phyloP scores from a whole-genome alignment of 2,888 invertebrate species.

The Ophonus ardosiacus region DNA sequence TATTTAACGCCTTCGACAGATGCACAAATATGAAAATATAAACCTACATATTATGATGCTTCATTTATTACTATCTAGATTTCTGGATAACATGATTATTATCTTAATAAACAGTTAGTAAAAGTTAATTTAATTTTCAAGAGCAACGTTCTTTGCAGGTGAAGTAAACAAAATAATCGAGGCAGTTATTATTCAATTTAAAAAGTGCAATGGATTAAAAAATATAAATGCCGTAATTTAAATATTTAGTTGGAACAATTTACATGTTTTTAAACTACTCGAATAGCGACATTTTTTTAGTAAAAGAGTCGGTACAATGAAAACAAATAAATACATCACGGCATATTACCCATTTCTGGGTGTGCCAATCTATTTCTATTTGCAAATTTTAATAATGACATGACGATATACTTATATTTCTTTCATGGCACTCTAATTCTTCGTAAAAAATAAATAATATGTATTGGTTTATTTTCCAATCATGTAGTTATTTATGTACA shows the following conservation, averaged over 20 bases:
- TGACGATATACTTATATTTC: too few species aligned
- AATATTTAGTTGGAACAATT: neutral
- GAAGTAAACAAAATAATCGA: conserved; percentile 23
- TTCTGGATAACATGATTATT: conserved; percentile 19
- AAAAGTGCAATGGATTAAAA: neutral
- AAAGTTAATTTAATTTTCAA: conserved; percentile 36
- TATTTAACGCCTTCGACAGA: conserved; percentile 39
- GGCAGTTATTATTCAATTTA: neutral
- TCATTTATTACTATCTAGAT: neutral
- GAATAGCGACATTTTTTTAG: neutral
- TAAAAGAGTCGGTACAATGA: too few species aligned
- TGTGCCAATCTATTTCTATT: too few species aligned
- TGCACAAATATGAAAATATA: conserved; percentile 35
- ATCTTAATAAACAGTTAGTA: conserved; percentile 35
- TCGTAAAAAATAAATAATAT: too few species aligned
- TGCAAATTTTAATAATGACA: too few species aligned
- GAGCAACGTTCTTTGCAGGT: conserved; percentile 14
- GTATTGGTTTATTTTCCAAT: too few species aligned
- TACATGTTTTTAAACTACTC: neutral
- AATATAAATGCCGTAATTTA: neutral
- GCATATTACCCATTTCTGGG: too few species aligned
- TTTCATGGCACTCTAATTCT: too few species aligned
- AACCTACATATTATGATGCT: conserved; percentile 11
- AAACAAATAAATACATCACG: too few species aligned
- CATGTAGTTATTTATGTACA: too few species aligned